Evolutionary conservation across 2,113 vertebrate species (phyloP).

Genomic region (Aleadryas rufinucha): DNA sequence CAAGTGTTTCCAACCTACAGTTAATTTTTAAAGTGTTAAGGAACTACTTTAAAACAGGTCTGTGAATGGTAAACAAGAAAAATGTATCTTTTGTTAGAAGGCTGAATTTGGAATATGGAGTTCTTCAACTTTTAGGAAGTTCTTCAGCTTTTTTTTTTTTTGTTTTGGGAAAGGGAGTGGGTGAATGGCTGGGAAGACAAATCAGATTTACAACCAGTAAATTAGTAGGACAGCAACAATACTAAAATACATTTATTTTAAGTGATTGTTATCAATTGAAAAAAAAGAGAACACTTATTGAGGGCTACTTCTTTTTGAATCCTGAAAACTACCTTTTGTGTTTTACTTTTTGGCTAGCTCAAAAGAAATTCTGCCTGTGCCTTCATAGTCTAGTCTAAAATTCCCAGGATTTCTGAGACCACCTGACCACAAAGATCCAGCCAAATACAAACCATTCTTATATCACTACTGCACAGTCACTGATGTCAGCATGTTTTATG

Average conservation of each 20-base stretch:
- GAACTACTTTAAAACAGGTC: neutral
- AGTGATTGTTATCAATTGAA: neutral
- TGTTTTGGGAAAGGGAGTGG: neutral
- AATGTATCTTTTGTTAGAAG: rapidly evolving
- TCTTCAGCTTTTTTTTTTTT: too few relatives aligned
- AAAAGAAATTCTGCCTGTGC: neutral
- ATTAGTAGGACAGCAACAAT: neutral
- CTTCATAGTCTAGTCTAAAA: neutral
- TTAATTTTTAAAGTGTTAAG: neutral
- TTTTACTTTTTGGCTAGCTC: neutral
- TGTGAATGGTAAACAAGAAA: neutral
- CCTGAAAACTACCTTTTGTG: neutral
- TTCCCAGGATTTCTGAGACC: neutral
- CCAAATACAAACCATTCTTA: neutral
- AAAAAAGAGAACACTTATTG: neutral
- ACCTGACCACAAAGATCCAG: neutral
- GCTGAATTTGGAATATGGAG: neutral
- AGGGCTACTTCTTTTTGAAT: neutral
- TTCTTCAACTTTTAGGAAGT: neutral
- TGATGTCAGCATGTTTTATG: neutral
- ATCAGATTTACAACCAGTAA: neutral
- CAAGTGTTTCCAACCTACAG: neutral
- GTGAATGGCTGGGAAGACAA: neutral
- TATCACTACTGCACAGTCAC: neutral
- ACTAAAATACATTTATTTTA: neutral